Evolutionary conservation across 2,113 vertebrate genomes (phyloP), one percentile per base, ranked within the genome.

Genomic region (Peucedramus taeniatus): DNA sequence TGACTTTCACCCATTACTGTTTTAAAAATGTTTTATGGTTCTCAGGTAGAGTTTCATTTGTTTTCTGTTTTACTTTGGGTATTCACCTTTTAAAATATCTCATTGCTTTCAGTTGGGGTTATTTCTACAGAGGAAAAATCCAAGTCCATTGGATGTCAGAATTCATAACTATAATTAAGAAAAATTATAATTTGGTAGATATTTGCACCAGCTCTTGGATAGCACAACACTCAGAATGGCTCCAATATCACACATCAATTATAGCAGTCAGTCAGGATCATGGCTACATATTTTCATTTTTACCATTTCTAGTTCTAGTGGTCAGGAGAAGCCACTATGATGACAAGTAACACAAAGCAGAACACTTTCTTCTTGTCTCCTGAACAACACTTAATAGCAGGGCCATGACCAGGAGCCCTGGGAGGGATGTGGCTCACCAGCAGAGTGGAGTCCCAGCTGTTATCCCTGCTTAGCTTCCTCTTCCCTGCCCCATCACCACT

Each of bases 381-480:
- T 72, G 33, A 64, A 15, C 17, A n/a, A 1, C 6, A 24, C 4
- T 53, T 35, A 19, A 27, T 14, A 44, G 15, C 40, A 83, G 45
- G 19, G 31, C 13, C 23, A 17, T 47, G 24, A 35, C 27, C 7
- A 18, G 68, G 44, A 89, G 39, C 57, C 9, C 51, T 64, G 2
- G 14, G 53, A 76, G 71, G 33, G 23, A 33, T 0, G 0, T 19
- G 8, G 3, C 17, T 37, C 39, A n/a, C 20, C 60, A 42, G 68
- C 42, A 65, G 39, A 15, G 47, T 6, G 24, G 26, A 14, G 20
- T 11, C 6, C 15, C 33, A 9, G 19, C 6, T 68, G 13, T 64
- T 77, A 40, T 69, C 28, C 42, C 50, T 50, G 22, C 45, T 61
- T 3, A 26, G 23, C 31, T 90, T 54, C 18, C 23, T 37, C 42